Evolutionary conservation across 2,797 vertebrate genomes (phyloP).

Genomic region (Acanthurus tractus): DNA sequence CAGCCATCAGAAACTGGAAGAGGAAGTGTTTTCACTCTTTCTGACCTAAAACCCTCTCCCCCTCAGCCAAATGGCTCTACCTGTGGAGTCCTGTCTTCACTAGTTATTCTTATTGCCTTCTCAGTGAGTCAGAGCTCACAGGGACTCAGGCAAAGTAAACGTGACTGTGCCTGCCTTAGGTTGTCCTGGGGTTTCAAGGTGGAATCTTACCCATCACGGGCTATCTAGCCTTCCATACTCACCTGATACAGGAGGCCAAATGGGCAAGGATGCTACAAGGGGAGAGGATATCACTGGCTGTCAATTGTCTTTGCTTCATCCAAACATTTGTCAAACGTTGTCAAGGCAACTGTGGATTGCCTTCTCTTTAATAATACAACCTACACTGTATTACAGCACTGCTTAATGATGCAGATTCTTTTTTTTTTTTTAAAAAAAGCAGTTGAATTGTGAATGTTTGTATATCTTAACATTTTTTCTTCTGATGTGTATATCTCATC

Average conservation of each 20-base stretch:
- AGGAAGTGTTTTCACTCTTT: conserved; percentile 29
- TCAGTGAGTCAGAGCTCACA: conserved; percentile 61
- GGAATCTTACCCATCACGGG: conserved; percentile 99
- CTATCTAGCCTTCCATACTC: conserved; percentile 95
- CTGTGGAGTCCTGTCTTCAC: conserved; percentile 64
- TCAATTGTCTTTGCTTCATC: conserved; percentile 62
- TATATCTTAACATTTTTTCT: neutral
- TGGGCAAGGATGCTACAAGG: conserved; percentile 65
- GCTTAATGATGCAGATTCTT: conserved; percentile 31
- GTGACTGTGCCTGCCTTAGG: conserved; percentile 98
- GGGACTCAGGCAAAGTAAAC: conserved; percentile 87
- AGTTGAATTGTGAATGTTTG: neutral
- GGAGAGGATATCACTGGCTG: conserved; percentile 67
- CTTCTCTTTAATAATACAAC: conserved; percentile 48
- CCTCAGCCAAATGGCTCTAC: conserved; percentile 74
- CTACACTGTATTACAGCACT: conserved; percentile 48
- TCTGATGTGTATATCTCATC: conserved; percentile 1
- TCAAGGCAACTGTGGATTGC: conserved; percentile 42
- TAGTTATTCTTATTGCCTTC: conserved; percentile 44
- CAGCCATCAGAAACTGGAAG: conserved; percentile 53
- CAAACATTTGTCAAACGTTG: conserved; percentile 44
- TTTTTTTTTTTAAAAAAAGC: conserved; percentile 21
- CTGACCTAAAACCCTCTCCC: conserved; percentile 57
- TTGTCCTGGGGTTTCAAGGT: conserved; percentile 89
- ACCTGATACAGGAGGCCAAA: conserved; percentile 75